These are phyloP conservation scores for Lochmaea capreae DNA, from an alignment of 2,888 invertebrate species.

Conservation along the genomic window DNA sequence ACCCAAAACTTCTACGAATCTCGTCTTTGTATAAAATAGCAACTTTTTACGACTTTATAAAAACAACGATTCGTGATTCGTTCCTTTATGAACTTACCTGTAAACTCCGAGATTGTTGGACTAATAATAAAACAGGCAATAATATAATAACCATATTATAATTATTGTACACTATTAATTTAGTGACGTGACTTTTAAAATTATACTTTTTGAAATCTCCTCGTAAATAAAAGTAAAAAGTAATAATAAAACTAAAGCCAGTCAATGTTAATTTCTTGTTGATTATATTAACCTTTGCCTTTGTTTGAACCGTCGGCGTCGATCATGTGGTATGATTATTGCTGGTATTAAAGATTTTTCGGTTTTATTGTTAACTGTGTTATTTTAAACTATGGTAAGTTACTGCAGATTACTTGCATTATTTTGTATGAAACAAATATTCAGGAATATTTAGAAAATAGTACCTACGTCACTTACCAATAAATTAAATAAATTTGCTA, in stretches of 20 bases:
- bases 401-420: background rate
- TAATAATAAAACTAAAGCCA: conserved; percentile 1
- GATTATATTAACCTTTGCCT: conserved; percentile 30
- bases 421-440: background rate
- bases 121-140: no score
- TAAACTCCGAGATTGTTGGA: no score
- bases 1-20: no score
- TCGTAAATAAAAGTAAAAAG: background rate
- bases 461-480: background rate
- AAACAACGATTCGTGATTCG: no score
- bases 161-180: no score
- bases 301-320: background rate
- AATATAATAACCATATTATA: no score
- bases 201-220: background rate
- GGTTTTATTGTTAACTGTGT: background rate
- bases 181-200: no score
- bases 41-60: no score
- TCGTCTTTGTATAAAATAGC: no score
- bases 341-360: background rate
- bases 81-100: no score
- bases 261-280: conserved; percentile 14
- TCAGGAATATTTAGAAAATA: background rate
- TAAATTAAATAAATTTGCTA: no score
- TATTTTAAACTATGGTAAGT: background rate
- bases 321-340: conserved; percentile 4